Evolutionary conservation across 2,113 vertebrate genomes (phyloP).

Genomic region (Psittacula cyanocephala): DNA sequence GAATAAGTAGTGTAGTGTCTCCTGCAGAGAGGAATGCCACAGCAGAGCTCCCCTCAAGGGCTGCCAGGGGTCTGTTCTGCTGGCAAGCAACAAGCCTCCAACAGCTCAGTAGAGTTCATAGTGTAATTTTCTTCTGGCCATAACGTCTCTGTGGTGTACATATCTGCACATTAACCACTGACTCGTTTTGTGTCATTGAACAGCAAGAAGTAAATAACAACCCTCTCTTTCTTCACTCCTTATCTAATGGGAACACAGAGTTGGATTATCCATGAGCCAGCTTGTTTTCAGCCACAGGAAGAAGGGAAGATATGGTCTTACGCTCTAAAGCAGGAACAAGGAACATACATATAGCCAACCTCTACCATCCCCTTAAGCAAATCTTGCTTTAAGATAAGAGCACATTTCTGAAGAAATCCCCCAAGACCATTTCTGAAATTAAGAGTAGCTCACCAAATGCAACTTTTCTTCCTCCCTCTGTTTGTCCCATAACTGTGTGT

Average conservation of each 20-base stretch:
- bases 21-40: background rate
- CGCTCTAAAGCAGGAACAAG: background rate
- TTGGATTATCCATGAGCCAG: background rate
- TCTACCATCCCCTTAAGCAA: background rate
- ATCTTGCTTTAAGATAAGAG: background rate
- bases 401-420: background rate
- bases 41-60: background rate
- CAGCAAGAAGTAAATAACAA: background rate
- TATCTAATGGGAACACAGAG: background rate
- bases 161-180: background rate
- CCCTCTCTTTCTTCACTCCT: background rate
- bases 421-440: background rate
- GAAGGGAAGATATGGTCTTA: background rate
- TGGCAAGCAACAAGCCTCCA: background rate
- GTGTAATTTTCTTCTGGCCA: background rate
- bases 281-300: background rate
- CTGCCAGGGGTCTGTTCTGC: background rate
- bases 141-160: background rate
- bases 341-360: background rate
- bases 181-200: background rate
- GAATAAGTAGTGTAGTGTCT: background rate
- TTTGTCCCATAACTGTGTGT: background rate
- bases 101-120: background rate
- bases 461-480: background rate
- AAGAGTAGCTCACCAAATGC: background rate